Percentiles rank a stretch among this genome's conserved stretches.
Conservation (phyloP, 2,113 vertebrate genomes). For the Mohoua ochrocephala region DNA sequence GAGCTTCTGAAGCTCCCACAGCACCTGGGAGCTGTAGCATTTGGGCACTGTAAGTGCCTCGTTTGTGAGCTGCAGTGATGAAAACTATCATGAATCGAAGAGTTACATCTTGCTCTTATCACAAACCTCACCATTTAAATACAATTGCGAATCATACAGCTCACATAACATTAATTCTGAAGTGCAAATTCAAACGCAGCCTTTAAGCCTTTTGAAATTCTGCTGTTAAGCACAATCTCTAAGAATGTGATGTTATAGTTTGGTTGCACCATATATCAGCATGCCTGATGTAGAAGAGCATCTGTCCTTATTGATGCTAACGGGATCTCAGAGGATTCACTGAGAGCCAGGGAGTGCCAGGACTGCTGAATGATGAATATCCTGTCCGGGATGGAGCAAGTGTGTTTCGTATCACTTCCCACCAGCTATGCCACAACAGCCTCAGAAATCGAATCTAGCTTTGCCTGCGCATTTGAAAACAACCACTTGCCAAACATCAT, state of each 20-base stretch:
- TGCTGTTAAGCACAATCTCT: neutral
- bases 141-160: neutral
- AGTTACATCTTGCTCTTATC: neutral
- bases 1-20: neutral
- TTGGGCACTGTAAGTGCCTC: neutral
- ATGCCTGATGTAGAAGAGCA: neutral
- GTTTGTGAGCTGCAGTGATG: fast-evolving
- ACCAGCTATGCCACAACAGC: neutral
- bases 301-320: neutral
- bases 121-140: neutral
- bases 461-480: neutral
- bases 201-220: neutral
- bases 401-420: neutral
- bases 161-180: neutral
- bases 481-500: neutral
- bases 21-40: neutral
- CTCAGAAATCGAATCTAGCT: neutral
- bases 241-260: neutral
- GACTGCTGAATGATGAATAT: neutral
- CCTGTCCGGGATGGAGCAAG: neutral
- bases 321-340: neutral
- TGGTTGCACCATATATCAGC: neutral
- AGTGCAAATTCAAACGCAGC: neutral
- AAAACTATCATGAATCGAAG: neutral
- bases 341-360: neutral